A percentile compares a stretch with the other conserved stretches of the same genome.
These are phyloP conservation scores for Cepaea nemoralis DNA, from an alignment of 1,140 invertebrate species.

Conservation along the genomic window DNA sequence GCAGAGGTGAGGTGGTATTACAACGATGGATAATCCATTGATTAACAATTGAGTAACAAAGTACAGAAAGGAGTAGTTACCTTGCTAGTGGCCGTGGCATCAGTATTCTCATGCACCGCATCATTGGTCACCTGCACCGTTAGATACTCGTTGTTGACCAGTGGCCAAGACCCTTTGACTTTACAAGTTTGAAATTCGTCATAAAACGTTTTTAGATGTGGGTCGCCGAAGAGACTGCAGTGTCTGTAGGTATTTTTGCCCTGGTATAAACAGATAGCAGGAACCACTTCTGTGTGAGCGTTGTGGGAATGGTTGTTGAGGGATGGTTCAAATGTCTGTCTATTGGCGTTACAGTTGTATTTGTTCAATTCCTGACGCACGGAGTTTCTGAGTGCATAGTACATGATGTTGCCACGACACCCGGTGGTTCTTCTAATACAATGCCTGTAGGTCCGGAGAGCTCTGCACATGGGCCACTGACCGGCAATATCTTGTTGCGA, in stretches of 20 bases:
- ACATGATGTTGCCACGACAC: slow-evolving; percentile 72
- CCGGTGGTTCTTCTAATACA: slow-evolving; percentile 64
- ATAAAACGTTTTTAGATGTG: slow-evolving; percentile 76
- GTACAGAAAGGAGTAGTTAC: too few species aligned
- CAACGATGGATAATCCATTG: too few species aligned
- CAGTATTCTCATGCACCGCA: slow-evolving; percentile 65
- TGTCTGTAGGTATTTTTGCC: slow-evolving; percentile 64
- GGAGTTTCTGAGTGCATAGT: slow-evolving; percentile 64
- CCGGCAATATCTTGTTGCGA: not conserved
- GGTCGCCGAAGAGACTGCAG: slow-evolving; percentile 78
- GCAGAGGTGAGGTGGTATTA: too few species aligned
- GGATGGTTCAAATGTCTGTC: slow-evolving; percentile 45
- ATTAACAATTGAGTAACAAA: too few species aligned
- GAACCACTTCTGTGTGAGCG: slow-evolving; percentile 28
- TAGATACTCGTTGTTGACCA: slow-evolving; percentile 77
- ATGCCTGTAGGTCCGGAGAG: slow-evolving; percentile 66
- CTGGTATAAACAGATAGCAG: slow-evolving; percentile 59
- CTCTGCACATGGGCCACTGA: slow-evolving; percentile 56
- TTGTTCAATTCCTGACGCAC: slow-evolving; percentile 62
- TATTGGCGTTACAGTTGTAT: slow-evolving; percentile 66
- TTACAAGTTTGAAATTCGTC: slow-evolving; percentile 76
- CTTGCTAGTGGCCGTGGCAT: slow-evolving; percentile 76
- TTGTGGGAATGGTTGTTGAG: slow-evolving; percentile 30
- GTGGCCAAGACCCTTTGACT: slow-evolving; percentile 76
- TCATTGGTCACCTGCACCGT: slow-evolving; percentile 78